Conservation (phyloP, 35 echinoderm and acorn worm species). For the Holothuria glaberrima region DNA sequence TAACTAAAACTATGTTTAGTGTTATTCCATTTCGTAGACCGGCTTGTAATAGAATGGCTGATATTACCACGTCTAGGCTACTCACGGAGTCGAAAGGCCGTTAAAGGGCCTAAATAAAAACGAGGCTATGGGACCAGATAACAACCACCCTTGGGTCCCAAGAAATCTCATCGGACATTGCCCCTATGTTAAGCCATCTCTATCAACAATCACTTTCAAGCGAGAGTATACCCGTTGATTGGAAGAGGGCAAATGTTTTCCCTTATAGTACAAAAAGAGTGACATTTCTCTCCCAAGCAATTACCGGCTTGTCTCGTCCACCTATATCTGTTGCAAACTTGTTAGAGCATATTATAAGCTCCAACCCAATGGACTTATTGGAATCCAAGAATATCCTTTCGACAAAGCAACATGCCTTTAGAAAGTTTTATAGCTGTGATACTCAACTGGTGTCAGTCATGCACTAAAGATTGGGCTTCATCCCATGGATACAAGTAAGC, state of each 20-base stretch:
- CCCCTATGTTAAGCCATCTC: too few species aligned
- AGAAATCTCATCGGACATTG: neutral
- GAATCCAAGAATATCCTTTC: too few species aligned
- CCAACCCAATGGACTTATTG: neutral
- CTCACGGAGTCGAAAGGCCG: neutral
- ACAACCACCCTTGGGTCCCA: neutral
- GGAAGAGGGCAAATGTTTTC: constrained; percentile 17
- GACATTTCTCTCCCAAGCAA: constrained; percentile 11
- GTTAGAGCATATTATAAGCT: neutral
- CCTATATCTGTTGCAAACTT: neutral
- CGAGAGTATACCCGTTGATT: too few species aligned
- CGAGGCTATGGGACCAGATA: neutral
- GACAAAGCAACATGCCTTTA: too few species aligned
- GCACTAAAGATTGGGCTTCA: too few species aligned
- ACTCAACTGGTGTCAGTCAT: too few species aligned
- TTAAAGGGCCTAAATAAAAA: neutral
- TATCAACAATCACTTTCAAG: too few species aligned
- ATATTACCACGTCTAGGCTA: too few species aligned
- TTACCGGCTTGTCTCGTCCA: neutral
- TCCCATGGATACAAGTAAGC: too few species aligned
- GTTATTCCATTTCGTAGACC: neutral
- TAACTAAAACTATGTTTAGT: too few species aligned
- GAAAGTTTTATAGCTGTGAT: too few species aligned
- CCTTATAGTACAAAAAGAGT: constrained; percentile 5
- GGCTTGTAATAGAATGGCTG: too few species aligned